Evolutionary conservation across 92 coral and sea anemone species (phyloP).

Genomic region (Zoanthus sansibaricus): DNA sequence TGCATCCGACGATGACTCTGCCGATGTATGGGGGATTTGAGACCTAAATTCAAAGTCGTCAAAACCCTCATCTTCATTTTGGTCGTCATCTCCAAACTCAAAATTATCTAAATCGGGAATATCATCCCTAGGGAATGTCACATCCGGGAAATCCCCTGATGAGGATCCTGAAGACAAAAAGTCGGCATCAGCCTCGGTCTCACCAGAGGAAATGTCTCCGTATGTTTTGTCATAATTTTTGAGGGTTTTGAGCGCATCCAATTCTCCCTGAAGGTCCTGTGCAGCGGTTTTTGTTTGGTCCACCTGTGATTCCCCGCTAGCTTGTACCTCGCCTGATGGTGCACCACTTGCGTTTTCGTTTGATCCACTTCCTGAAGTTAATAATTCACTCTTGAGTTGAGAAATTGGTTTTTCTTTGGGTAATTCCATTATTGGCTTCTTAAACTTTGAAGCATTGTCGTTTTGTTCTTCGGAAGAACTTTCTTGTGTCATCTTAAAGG

Average conservation of each 20-base stretch:
- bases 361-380: conserved; percentile 20
- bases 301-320: background rate
- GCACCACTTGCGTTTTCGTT: background rate
- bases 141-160: conserved; percentile 20
- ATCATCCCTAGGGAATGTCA: conserved; percentile 9
- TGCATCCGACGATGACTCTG: conserved; percentile 1
- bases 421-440: background rate
- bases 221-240: conserved; percentile 25
- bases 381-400: background rate
- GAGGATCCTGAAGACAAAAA: conserved; percentile 18
- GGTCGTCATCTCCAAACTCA: conserved; percentile 7
- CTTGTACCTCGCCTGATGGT: background rate
- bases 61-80: background rate
- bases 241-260: background rate
- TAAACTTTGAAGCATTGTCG: background rate
- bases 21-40: conserved; percentile 9
- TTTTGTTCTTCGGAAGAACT: background rate
- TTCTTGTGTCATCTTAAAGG: background rate
- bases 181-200: conserved; percentile 40
- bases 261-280: conserved; percentile 12
- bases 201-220: conserved; percentile 13
- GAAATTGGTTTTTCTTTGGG: background rate
- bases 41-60: conserved; percentile 40
- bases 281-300: conserved; percentile 39
- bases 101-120: background rate